phyloP scores from a whole-genome alignment of 2,113 vertebrate genomes.

The Lycaon pictus region DNA sequence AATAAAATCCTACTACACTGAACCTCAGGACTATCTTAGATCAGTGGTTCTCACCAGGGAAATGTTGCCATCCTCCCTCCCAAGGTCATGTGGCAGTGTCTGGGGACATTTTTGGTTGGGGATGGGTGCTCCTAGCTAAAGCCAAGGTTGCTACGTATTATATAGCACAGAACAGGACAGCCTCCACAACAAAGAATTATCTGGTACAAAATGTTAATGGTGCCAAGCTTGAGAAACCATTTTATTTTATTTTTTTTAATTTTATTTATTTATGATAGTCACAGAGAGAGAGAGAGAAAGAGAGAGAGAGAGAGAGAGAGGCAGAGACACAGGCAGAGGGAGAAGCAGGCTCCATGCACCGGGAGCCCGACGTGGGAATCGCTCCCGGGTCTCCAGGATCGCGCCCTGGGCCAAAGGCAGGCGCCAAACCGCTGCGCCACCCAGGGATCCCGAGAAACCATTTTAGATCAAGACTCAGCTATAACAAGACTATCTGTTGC shows the following conservation, averaged over 20 bases:
- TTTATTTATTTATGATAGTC: too few relatives aligned
- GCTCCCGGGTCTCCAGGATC: too few relatives aligned
- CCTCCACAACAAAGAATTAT: neutral
- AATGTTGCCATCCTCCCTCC: fast-evolving
- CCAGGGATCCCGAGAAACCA: too few relatives aligned
- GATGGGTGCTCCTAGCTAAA: neutral
- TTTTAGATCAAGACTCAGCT: neutral
- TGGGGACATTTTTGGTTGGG: neutral
- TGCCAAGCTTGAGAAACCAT: neutral
- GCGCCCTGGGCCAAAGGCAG: too few relatives aligned
- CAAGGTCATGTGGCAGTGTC: neutral
- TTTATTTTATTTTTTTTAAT: too few relatives aligned
- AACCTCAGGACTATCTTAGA: neutral
- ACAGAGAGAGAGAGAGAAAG: too few relatives aligned
- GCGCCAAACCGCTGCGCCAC: too few relatives aligned
- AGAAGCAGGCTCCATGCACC: too few relatives aligned
- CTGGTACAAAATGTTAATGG: neutral
- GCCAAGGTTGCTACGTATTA: neutral
- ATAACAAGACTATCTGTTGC: neutral
- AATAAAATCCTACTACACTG: neutral
- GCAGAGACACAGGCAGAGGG: too few relatives aligned
- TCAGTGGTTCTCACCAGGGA: neutral
- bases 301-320: too few relatives aligned
- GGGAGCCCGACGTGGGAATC: too few relatives aligned
- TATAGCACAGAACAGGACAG: neutral